A percentile compares a stretch with the other conserved stretches of the same genome.
phyloP scores from a whole-genome alignment of 2,113 vertebrate genomes.

The western clawed frog (Xenopus tropicalis) region UCB_Xtro_10.0 CM004449.2:73830001-73830500 shows the following conservation, averaged over 20 bases:
- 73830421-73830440: too few species aligned
- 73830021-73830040: background rate
- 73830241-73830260: constrained; percentile 19
- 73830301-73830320: constrained; percentile 26
- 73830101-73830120: background rate
- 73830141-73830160: constrained; percentile 30
- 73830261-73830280: constrained; percentile 30
- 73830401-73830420: background rate
- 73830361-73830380: background rate
- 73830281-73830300: constrained; percentile 25
- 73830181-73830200: constrained; percentile 14
- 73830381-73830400: background rate
- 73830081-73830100: background rate
- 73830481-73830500: too few species aligned
- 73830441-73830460: too few species aligned
- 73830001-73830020: background rate
- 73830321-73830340: constrained; percentile 14
- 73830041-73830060: constrained; percentile 11
- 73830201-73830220: constrained; percentile 20
- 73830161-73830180: constrained; percentile 14
- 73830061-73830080: constrained; percentile 3
- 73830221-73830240: constrained; percentile 7
- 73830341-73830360: constrained; percentile 11
- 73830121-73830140: constrained; percentile 11
- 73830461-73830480: too few species aligned